phyloP scores from a whole-genome alignment of 2,797 vertebrate genomes.

The Macropus fuliginosus region DNA sequence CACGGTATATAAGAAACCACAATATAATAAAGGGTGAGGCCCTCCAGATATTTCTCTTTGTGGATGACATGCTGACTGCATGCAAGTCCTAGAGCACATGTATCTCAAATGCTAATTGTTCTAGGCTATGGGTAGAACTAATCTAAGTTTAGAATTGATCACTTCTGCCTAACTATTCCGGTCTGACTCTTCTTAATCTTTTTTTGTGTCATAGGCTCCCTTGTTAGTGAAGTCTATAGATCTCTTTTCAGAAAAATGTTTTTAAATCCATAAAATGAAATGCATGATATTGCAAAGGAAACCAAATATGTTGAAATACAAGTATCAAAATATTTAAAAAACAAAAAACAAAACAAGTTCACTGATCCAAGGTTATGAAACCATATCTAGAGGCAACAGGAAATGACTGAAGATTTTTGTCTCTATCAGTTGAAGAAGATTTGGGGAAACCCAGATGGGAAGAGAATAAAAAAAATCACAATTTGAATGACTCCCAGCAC shows the following conservation, averaged over 20 bases:
- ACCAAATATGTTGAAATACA: neutral
- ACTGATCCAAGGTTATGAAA: neutral
- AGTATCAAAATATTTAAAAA: neutral
- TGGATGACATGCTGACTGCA: neutral
- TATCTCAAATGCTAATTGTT: neutral
- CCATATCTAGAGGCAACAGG: neutral
- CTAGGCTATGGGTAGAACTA: neutral
- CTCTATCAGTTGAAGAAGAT: neutral
- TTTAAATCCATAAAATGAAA: neutral
- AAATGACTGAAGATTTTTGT: neutral
- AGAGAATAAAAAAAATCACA: slow-evolving; percentile 29
- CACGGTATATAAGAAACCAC: neutral
- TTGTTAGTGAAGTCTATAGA: neutral
- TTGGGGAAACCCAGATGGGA: neutral
- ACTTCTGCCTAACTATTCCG: neutral
- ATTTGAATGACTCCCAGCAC: neutral
- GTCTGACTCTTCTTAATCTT: neutral
- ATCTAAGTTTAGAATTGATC: neutral
- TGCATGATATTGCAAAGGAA: neutral
- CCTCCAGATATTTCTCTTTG: neutral
- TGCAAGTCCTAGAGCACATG: neutral
- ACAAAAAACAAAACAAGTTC: neutral
- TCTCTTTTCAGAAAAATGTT: neutral
- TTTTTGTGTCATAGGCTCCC: neutral
- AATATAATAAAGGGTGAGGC: neutral